A percentile compares a stretch with the other conserved stretches of the same genome.
These are phyloP conservation scores for Orbicella faveolata DNA, from an alignment of 64 coral and sea anemone genomes.

Conservation along the genomic window DNA sequence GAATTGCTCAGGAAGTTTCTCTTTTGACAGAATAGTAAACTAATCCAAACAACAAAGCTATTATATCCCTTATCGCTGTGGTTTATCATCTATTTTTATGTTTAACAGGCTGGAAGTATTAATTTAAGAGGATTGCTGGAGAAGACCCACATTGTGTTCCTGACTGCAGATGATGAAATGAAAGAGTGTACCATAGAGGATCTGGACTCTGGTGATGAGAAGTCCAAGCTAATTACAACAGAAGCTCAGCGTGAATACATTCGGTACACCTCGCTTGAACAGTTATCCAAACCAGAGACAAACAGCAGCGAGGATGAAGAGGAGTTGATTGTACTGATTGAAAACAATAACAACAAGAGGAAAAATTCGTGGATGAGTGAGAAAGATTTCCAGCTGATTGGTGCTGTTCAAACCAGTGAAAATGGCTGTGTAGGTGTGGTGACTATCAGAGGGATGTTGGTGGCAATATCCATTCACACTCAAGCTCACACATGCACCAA, in stretches of 20 bases:
- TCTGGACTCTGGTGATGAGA: constrained; percentile 56
- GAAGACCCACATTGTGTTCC: constrained; percentile 89
- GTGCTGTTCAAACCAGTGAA: constrained; percentile 71
- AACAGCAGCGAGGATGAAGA: constrained; percentile 68
- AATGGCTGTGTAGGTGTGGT: constrained; percentile 84
- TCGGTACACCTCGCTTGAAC: constrained; percentile 81
- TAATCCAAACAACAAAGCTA: too few relatives aligned
- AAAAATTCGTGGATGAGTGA: constrained; percentile 38
- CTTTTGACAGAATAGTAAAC: too few relatives aligned
- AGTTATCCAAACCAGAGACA: constrained; percentile 30
- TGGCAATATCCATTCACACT: constrained; percentile 75
- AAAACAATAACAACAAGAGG: constrained; percentile 76
- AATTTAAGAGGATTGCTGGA: constrained; percentile 75
- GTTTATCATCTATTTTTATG: neutral
- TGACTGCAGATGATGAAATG: constrained; percentile 69
- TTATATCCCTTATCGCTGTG: too few relatives aligned
- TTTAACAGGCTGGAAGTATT: constrained; percentile 75
- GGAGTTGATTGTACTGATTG: constrained; percentile 30
- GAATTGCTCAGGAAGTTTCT: too few relatives aligned
- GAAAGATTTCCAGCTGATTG: constrained; percentile 63
- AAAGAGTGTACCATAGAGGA: constrained; percentile 86
- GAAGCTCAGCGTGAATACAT: constrained; percentile 96
- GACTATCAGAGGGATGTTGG: constrained; percentile 58
- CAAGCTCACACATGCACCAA: constrained; percentile 38
- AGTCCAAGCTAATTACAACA: constrained; percentile 81